A percentile compares a stretch with the other conserved stretches of the same genome.
phyloP scores from a whole-genome alignment of 2,113 vertebrate genomes.

The Mobula hypostoma region DNA sequence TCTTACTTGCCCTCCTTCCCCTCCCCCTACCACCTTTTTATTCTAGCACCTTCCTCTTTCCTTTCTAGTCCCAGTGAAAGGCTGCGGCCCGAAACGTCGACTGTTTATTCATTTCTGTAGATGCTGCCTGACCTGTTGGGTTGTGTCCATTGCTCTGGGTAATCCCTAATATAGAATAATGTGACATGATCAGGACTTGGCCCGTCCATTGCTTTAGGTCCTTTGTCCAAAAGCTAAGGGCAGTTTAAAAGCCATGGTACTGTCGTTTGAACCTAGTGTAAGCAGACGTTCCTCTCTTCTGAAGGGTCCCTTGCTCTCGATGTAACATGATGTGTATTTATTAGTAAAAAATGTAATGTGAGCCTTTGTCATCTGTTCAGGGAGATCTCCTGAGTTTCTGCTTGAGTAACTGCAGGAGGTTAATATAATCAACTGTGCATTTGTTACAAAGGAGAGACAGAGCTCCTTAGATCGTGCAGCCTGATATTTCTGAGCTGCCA shows the following conservation, averaged over 20 bases:
- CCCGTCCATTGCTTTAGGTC: neutral
- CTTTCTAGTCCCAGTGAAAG: no score
- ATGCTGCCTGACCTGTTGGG: no score
- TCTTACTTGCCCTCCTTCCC: no score
- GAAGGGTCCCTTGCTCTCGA: neutral
- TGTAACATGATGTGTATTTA: neutral
- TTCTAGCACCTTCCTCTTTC: no score
- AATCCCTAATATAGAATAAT: neutral
- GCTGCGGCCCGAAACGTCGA: no score
- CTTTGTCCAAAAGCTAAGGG: no score
- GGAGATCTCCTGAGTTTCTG: neutral
- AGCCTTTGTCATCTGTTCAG: neutral
- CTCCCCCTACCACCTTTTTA: no score
- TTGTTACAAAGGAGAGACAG: neutral
- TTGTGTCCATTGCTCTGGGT: no score
- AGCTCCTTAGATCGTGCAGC: neutral
- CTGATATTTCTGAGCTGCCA: constrained; percentile 19
- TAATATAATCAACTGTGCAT: constrained; percentile 7
- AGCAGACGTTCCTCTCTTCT: neutral
- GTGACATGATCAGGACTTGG: neutral
- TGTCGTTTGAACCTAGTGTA: neutral
- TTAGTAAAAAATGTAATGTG: neutral
- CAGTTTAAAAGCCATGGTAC: neutral
- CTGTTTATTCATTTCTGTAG: no score
- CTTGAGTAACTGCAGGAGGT: neutral